Evolutionary conservation across 2,113 vertebrate species (phyloP).

Genomic region (Hydrolagus affinis): DNA sequence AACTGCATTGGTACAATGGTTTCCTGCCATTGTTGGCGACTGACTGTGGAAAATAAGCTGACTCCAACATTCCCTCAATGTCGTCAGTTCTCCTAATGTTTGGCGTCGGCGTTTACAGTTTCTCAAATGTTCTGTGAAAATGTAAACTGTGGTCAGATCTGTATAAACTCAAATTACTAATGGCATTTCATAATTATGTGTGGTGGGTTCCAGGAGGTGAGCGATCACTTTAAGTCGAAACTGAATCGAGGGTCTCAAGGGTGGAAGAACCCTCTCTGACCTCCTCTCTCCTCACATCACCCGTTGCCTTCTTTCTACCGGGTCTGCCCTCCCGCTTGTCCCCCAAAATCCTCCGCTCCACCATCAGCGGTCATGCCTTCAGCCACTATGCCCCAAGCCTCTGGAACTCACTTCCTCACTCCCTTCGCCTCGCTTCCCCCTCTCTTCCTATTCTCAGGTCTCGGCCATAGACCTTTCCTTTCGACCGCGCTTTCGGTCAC

Average conservation of each 20-base stretch:
- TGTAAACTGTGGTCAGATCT: not conserved
- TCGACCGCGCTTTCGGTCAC: too few relatives aligned
- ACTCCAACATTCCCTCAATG: not conserved
- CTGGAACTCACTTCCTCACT: too few relatives aligned
- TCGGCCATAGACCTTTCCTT: too few relatives aligned
- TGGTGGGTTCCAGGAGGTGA: too few relatives aligned
- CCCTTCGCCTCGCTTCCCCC: too few relatives aligned
- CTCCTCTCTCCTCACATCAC: too few relatives aligned
- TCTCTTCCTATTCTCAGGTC: too few relatives aligned
- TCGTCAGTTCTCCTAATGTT: not conserved
- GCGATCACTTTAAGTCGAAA: not conserved
- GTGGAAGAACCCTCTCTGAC: not conserved
- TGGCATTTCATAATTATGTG: not conserved
- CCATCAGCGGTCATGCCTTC: too few relatives aligned
- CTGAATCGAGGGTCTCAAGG: not conserved
- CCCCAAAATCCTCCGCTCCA: too few relatives aligned
- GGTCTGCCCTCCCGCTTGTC: too few relatives aligned
- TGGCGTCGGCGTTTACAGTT: not conserved
- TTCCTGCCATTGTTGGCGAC: not conserved
- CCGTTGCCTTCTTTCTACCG: too few relatives aligned
- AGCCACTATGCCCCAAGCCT: too few relatives aligned
- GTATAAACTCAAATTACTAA: constrained; percentile 15
- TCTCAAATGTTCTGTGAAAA: constrained; percentile 25
- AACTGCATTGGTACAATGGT: not conserved
- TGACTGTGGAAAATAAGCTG: not conserved